Percentiles rank a stretch among this genome's conserved stretches.
These are phyloP conservation scores for Thamnophis sirtalis DNA, from an alignment of 2,113 vertebrate genomes.

Conservation along the genomic window DNA sequence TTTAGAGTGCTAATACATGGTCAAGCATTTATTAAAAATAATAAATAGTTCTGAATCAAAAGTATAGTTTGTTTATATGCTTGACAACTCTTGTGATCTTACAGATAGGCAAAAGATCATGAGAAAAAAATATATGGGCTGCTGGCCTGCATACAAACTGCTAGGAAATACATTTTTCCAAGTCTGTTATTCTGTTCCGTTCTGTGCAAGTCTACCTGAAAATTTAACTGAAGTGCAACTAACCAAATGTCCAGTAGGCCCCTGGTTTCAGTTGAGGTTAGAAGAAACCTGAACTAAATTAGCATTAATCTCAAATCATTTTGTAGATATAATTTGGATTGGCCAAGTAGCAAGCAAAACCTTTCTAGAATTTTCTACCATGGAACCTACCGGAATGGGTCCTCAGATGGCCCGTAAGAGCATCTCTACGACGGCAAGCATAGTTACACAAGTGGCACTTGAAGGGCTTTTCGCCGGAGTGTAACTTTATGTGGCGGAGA, in stretches of 20 bases:
- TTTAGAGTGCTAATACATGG: not conserved
- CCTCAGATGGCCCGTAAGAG: slow-evolving; percentile 92
- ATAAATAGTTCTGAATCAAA: not conserved
- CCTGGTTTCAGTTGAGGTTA: not conserved
- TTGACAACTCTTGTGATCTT: not conserved
- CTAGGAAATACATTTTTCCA: not conserved
- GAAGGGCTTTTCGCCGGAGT: slow-evolving; percentile 98
- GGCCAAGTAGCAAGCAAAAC: not conserved
- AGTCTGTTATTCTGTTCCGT: not conserved
- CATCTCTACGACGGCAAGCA: slow-evolving; percentile 93
- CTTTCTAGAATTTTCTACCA: not conserved
- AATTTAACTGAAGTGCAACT: not conserved
- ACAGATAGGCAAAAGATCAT: not conserved
- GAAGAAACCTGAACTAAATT: not conserved
- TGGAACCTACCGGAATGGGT: slow-evolving; percentile 89
- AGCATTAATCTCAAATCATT: not conserved
- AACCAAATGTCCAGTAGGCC: not conserved
- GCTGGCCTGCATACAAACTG: not conserved
- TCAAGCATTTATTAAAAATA: not conserved
- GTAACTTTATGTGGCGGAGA: slow-evolving; percentile 97
- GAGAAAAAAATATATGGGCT: not conserved
- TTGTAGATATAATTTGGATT: not conserved
- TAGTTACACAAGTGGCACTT: slow-evolving; percentile 99
- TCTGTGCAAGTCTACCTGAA: not conserved
- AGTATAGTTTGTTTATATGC: not conserved